These are phyloP conservation scores for Tylochromis polylepis DNA, from an alignment of 2,113 vertebrate genomes.

Conservation along the genomic window DNA sequence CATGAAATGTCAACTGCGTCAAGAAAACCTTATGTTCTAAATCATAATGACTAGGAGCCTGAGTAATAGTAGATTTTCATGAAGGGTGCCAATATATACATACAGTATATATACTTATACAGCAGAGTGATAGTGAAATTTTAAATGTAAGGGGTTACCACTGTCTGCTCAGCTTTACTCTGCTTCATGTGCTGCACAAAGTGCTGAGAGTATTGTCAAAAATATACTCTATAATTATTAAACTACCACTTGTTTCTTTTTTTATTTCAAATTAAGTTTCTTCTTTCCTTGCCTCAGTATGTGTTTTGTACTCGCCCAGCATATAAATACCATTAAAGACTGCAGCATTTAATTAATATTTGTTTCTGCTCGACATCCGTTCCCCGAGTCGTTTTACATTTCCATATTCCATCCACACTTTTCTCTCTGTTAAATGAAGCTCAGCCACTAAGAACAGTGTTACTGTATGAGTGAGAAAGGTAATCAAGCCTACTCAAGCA, in stretches of 20 bases:
- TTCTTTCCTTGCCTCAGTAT: not conserved
- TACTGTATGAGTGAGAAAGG: not conserved
- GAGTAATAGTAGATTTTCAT: not conserved
- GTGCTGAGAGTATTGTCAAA: not conserved
- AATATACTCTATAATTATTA: not conserved
- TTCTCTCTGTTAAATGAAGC: slow-evolving; percentile 38
- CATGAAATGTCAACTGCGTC: slow-evolving; percentile 26
- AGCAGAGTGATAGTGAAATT: not conserved
- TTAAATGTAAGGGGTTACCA: not conserved
- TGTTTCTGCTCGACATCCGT: not conserved
- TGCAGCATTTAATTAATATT: slow-evolving; percentile 33
- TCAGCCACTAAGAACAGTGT: slow-evolving; percentile 27
- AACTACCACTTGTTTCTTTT: not conserved
- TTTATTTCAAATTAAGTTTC: not conserved
- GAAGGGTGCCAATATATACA: not conserved
- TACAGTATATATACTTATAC: not conserved
- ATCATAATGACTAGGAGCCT: not conserved
- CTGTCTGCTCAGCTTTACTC: not conserved
- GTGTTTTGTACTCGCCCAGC: not conserved
- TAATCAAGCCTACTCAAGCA: slow-evolving; percentile 30
- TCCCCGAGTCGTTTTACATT: slow-evolving; percentile 10
- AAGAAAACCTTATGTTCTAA: slow-evolving; percentile 7
- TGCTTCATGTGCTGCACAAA: not conserved
- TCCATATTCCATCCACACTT: not conserved
- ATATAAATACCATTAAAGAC: slow-evolving; percentile 2